Evolutionary conservation across 1,140 invertebrate species (phyloP), one percentile per base, ranked within the genome.

Genomic region (Dreissena rostriformis): DNA sequence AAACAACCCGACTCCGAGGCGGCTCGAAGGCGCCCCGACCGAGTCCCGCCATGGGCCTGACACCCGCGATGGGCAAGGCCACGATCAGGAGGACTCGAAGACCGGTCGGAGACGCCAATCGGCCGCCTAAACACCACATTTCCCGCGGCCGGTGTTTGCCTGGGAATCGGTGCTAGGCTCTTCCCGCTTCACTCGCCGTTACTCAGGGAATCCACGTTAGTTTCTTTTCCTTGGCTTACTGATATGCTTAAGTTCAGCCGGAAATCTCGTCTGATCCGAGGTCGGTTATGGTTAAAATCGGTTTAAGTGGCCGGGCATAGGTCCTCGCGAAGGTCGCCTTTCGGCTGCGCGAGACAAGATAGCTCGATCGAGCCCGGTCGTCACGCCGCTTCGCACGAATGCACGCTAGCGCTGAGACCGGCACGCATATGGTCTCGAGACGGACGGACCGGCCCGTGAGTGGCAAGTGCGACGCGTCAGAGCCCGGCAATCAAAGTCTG

Each of bases 201-300:
- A 97, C 96, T 81, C 26, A 63, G 78, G 78, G 78, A 81, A 81
- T 81, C 78, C 78, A 72, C 96, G 96, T 97, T 97, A 96, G 96
- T 97, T 97, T 97, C 95, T 97, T 97, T 97, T 97, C 96, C 96
- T 97, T 96, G 96, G 96, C 96, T 96, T 96, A 97, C 91, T 97
- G 95, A 97, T 97, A 97, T 97, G 96, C 96, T 96, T 96, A 96
- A 96, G 95, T 96, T 96, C 95, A 95, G 96, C 95, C 96, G 96
- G 96, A 96, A 95, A 91, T 96, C 96, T 94, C 94, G 93, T 94
- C 95, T 95, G 95, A 95, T 94, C 94, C 95, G 95, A 96, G 95
- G 95, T 95, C 95, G 91, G 89, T 55, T 29, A 29, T 51, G 61
- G 52, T n/a, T 26, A 19, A 15, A 28, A 7, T 17, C 11, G 17